A percentile compares a stretch with the other conserved stretches of the same genome.
Conservation (phyloP, 2,113 vertebrate species). For the Catharus bicknelli region DNA sequence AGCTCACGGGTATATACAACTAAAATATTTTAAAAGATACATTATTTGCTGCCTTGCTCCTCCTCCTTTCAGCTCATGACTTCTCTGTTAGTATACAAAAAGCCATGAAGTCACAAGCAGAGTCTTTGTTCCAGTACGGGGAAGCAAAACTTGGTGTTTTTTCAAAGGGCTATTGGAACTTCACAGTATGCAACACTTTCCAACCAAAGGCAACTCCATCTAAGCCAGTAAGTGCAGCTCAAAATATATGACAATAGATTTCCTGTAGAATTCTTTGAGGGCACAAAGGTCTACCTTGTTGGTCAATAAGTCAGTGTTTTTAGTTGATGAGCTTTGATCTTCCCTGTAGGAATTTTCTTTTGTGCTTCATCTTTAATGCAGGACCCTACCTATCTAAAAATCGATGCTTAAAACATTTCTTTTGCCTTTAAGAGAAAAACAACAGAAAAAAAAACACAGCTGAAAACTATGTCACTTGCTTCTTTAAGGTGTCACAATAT, state of each 20-base stretch:
- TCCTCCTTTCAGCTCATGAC: background rate
- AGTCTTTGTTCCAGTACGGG: background rate
- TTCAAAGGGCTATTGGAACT: background rate
- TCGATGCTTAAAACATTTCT: background rate
- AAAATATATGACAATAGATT: conserved; percentile 13
- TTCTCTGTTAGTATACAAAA: background rate
- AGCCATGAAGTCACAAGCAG: background rate
- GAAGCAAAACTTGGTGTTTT: background rate
- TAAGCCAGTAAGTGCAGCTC: background rate
- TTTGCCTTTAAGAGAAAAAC: background rate
- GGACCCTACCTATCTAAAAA: conserved; percentile 1
- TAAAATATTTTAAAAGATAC: background rate
- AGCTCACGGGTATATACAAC: background rate
- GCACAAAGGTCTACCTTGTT: background rate
- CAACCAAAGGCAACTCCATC: background rate
- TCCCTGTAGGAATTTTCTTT: conserved; percentile 36
- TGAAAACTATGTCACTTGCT: background rate
- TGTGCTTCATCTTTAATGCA: conserved; percentile 2
- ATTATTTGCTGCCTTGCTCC: background rate
- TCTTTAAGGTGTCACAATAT: background rate
- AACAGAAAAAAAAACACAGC: background rate
- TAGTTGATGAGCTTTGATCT: conserved; percentile 33
- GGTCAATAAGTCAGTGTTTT: conserved; percentile 23
- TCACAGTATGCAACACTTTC: background rate
- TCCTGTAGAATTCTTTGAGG: background rate